phyloP scores from a whole-genome alignment of 2,797 vertebrate species.

The Graptemys geographica region DNA sequence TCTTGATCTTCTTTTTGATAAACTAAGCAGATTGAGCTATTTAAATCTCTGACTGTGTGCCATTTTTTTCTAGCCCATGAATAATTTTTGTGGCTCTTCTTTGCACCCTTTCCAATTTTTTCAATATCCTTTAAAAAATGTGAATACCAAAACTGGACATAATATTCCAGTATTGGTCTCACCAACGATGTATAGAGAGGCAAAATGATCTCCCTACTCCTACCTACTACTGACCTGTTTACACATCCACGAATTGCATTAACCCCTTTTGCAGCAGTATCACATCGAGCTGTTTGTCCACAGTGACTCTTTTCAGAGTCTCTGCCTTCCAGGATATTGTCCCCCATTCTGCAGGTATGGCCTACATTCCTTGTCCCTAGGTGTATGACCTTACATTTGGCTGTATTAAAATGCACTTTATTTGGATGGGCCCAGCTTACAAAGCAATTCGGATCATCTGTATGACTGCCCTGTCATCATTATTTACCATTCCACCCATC shows the following conservation, averaged over 20 bases:
- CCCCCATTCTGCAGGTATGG: background rate
- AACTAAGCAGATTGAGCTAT: background rate
- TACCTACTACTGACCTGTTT: slow-evolving; percentile 12
- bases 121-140: background rate
- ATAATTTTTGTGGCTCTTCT: background rate
- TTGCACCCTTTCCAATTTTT: background rate
- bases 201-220: background rate
- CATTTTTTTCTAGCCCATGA: background rate
- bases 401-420: background rate
- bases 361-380: background rate
- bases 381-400: background rate
- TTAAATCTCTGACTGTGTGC: background rate
- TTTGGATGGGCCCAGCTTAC: background rate
- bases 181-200: background rate
- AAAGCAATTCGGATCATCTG: background rate
- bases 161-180: background rate
- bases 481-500: slow-evolving; percentile 54
- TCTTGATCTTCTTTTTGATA: background rate
- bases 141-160: background rate
- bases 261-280: slow-evolving; percentile 6
- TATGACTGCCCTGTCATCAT: background rate
- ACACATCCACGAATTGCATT: background rate
- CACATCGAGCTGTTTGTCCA: background rate
- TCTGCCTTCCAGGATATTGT: background rate
- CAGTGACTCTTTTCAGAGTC: slow-evolving; percentile 27